Base-by-base conservation (phyloP, 2,797 vertebrate species). In the Darevskia mixta region DNA sequence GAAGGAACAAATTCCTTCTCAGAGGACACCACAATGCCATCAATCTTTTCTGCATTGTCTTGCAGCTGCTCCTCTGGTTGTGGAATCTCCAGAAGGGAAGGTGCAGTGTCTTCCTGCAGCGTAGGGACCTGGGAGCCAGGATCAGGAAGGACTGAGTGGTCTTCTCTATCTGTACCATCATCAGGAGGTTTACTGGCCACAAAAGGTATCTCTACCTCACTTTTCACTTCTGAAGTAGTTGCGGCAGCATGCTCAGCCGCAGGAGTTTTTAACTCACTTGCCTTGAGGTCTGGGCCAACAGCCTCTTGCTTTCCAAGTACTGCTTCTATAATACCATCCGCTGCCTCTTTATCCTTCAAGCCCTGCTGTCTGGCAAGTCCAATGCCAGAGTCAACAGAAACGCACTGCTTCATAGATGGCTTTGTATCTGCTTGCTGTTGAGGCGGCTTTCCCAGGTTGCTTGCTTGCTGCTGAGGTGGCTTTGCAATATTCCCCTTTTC, bases 341-440 rank as follows among this genome's bases (percentile, higher is more conserved):
- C 80, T 77, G 29, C 69, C 84, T 87, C 91, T 86, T 91, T 92
- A 71, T 76, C 82, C 85, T 66, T 79, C 86, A 64, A 67, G 81
- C 2, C 49, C 87, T 81, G 81, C 64, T 69, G 91, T 82, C 41
- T 91, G 61, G 69, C 69, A 67, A 66, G 64, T 87, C 49, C 83
- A 20, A 64, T 41, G 89, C 8, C 38, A 23, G 75, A 86, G 8
- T 93, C 86, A 7, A 64, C 29, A 35, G 86, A 92, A 90, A 84
- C 43, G 58, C 69, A 85, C 89, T 91, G 87, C 27, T 92, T 92
- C 85, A 79, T 61, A 55, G 7, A 61, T 0, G 90, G 85, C 79
- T 95, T 94, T 71, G 88, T 29, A 80, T 79, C 94, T 45, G 93
- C 76, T 71, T 76, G 72, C 90, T 91, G 90, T 11, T 87, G 84